Percentiles rank a stretch among this genome's conserved stretches.
These are phyloP conservation scores for Drosophila nikananu DNA, from an alignment of 1,140 invertebrate genomes.

Conservation along the genomic window DNA sequence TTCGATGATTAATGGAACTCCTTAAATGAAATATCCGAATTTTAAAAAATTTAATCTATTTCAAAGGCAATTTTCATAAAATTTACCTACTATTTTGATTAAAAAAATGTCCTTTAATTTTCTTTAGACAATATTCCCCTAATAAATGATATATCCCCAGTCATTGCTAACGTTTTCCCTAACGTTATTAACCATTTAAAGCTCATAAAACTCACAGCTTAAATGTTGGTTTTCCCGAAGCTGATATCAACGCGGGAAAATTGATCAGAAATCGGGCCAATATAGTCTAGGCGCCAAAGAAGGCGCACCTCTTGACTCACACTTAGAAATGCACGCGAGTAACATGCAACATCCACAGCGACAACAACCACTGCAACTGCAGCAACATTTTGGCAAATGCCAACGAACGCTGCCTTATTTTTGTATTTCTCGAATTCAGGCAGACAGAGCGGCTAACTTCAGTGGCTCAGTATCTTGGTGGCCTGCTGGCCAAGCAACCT, in stretches of 20 bases:
- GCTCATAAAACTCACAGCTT: neutral
- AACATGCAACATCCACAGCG: constrained; percentile 28
- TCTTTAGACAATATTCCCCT: neutral
- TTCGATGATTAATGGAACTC: neutral
- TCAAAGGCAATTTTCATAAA: neutral
- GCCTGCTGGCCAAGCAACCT: constrained; percentile 78
- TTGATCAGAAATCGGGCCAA: constrained; percentile 16
- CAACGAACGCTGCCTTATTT: constrained; percentile 55
- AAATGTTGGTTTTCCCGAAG: constrained; percentile 18
- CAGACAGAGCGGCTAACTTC: constrained; percentile 28
- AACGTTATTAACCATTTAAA: constrained; percentile 3
- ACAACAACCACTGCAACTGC: constrained; percentile 23
- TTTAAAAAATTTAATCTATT: no score
- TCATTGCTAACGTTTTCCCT: neutral
- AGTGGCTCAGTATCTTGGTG: constrained; percentile 60
- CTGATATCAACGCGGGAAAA: constrained; percentile 16
- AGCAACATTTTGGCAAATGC: constrained; percentile 64
- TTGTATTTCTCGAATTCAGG: constrained; percentile 21
- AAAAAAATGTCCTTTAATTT: no score
- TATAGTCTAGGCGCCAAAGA: constrained; percentile 29
- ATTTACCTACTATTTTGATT: neutral
- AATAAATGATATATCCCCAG: neutral
- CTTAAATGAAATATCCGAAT: neutral
- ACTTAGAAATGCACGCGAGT: constrained; percentile 51
- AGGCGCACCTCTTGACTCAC: constrained; percentile 55